These are phyloP conservation scores for Yoshiicerus persimilis DNA, from an alignment of 1,140 invertebrate genomes.

Conservation along the genomic window DNA sequence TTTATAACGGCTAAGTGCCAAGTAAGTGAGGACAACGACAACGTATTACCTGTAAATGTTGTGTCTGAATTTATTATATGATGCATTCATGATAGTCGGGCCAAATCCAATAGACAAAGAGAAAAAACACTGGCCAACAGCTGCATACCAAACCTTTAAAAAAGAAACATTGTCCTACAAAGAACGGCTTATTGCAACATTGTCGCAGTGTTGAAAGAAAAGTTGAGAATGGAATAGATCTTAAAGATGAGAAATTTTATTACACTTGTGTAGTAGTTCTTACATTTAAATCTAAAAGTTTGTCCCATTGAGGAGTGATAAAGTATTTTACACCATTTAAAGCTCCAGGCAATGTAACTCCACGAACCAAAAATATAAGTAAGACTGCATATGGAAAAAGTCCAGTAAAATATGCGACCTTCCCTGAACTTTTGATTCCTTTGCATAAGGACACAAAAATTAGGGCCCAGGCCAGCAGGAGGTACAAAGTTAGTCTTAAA, in stretches of 20 bases:
- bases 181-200: neutral
- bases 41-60: slow-evolving; percentile 84
- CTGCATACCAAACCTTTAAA: slow-evolving; percentile 60
- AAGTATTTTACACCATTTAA: slow-evolving; percentile 74
- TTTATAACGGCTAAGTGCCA: no score
- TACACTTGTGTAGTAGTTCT: neutral
- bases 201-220: neutral
- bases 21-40: no score
- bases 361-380: slow-evolving; percentile 70
- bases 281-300: slow-evolving; percentile 60
- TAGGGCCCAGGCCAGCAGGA: slow-evolving; percentile 73
- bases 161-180: neutral
- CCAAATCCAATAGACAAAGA: slow-evolving; percentile 78
- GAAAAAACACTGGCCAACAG: slow-evolving; percentile 82
- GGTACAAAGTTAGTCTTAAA: slow-evolving; percentile 73
- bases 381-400: slow-evolving; percentile 83
- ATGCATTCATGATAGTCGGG: slow-evolving; percentile 67
- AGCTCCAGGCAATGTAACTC: slow-evolving; percentile 73
- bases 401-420: slow-evolving; percentile 63
- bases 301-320: slow-evolving; percentile 68
- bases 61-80: slow-evolving; percentile 78
- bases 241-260: no score
- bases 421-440: slow-evolving; percentile 77
- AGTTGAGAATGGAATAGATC: neutral
- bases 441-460: slow-evolving; percentile 74